A percentile compares a stretch with the other conserved stretches of the same genome.
These are phyloP conservation scores for Drosophila niveifrons DNA, from an alignment of 2,888 invertebrate species.

Conservation along the genomic window DNA sequence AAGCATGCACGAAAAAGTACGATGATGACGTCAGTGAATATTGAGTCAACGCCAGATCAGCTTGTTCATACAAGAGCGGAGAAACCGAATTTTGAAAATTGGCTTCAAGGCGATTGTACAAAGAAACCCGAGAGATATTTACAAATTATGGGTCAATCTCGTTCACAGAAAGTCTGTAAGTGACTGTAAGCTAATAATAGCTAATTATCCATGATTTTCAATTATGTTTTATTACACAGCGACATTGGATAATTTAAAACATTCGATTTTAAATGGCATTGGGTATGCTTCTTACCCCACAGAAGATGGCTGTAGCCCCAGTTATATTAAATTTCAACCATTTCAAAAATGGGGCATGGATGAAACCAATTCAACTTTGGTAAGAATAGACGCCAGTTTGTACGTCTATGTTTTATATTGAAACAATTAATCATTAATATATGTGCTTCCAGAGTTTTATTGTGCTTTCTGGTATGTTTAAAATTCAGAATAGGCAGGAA, in stretches of 20 bases:
- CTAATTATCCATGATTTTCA: background rate
- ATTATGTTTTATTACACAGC: constrained; percentile 25
- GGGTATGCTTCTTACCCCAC: constrained; percentile 75
- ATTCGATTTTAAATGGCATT: constrained; percentile 58
- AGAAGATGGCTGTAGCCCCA: constrained; percentile 41
- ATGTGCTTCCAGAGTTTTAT: constrained; percentile 58
- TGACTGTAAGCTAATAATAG: background rate
- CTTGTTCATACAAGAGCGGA: background rate
- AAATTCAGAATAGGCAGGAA: constrained; percentile 29
- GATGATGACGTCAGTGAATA: background rate
- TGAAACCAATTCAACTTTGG: constrained; percentile 61
- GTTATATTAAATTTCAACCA: constrained; percentile 70
- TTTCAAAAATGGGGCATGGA: constrained; percentile 61
- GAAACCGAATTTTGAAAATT: constrained; percentile 23
- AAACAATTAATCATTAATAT: background rate
- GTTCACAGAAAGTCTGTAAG: constrained; percentile 39
- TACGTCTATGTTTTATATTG: background rate
- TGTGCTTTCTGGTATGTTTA: constrained; percentile 60
- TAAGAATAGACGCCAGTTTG: constrained; percentile 25
- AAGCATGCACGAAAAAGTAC: background rate
- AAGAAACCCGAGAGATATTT: background rate
- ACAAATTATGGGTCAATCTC: background rate
- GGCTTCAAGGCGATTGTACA: constrained; percentile 43
- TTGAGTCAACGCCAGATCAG: no score
- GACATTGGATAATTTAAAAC: constrained; percentile 43